Conservation (phyloP, 1,140 invertebrate species). For the Maconellicoccus hirsutus region DNA sequence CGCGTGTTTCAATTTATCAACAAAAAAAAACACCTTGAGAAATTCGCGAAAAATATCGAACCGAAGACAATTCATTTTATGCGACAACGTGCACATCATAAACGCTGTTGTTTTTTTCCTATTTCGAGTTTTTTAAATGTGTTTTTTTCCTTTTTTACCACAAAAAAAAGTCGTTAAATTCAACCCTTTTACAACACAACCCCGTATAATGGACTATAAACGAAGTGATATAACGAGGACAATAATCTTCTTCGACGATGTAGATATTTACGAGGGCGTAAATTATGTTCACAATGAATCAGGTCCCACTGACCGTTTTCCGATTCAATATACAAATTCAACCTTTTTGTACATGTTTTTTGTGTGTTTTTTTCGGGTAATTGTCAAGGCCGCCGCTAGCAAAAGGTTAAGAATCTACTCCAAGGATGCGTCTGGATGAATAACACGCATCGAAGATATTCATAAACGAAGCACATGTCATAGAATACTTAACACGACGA, state of each 20-base stretch:
- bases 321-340: background rate
- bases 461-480: too few species aligned
- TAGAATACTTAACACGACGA: too few species aligned
- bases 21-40: background rate
- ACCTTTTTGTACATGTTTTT: background rate
- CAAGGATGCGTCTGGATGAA: background rate
- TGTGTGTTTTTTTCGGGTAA: background rate
- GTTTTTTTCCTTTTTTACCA: background rate
- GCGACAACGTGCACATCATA: background rate
- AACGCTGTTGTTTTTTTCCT: background rate
- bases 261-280: constrained; percentile 7
- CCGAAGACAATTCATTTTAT: background rate
- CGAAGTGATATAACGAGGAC: background rate
- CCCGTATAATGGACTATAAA: constrained; percentile 3
- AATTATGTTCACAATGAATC: constrained; percentile 9
- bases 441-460: too few species aligned
- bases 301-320: background rate
- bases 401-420: background rate
- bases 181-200: background rate
- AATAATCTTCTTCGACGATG: background rate
- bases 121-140: background rate
- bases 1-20: too few species aligned
- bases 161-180: constrained; percentile 3
- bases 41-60: background rate
- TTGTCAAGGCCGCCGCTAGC: background rate